These are phyloP conservation scores for Yponomeuta plumbellus DNA, from an alignment of 2,888 invertebrate genomes.

Conservation along the genomic window DNA sequence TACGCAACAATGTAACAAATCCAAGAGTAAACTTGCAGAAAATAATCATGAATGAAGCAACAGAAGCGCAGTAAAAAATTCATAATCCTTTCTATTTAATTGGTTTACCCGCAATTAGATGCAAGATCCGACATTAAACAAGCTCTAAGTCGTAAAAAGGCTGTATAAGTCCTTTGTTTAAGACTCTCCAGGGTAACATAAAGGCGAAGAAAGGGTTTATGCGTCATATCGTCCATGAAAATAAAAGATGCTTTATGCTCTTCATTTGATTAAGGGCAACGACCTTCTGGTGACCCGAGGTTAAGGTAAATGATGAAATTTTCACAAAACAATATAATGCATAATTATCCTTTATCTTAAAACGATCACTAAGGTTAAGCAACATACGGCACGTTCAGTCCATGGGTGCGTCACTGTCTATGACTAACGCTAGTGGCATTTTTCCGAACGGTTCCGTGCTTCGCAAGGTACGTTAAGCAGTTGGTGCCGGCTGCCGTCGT, in stretches of 20 bases:
- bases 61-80: conserved; percentile 30
- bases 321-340: no score
- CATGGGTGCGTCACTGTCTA: no score
- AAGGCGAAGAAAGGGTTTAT: conserved; percentile 40
- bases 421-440: no score
- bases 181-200: conserved; percentile 34
- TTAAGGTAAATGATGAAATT: neutral
- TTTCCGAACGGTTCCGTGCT: no score
- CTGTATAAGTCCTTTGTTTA: conserved; percentile 36
- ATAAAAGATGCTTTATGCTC: conserved; percentile 31
- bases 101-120: conserved; percentile 18
- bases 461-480: no score
- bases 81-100: conserved; percentile 20
- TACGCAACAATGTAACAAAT: neutral
- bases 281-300: conserved; percentile 17
- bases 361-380: no score
- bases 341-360: no score
- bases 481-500: no score
- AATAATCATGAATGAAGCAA: conserved; percentile 37
- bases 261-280: conserved; percentile 34
- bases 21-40: neutral
- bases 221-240: conserved; percentile 20
- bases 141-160: conserved; percentile 35
- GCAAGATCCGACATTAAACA: conserved; percentile 18
- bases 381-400: no score